phyloP scores from a whole-genome alignment of 2,113 vertebrate species.

The Myrmophylax atrothorax region DNA sequence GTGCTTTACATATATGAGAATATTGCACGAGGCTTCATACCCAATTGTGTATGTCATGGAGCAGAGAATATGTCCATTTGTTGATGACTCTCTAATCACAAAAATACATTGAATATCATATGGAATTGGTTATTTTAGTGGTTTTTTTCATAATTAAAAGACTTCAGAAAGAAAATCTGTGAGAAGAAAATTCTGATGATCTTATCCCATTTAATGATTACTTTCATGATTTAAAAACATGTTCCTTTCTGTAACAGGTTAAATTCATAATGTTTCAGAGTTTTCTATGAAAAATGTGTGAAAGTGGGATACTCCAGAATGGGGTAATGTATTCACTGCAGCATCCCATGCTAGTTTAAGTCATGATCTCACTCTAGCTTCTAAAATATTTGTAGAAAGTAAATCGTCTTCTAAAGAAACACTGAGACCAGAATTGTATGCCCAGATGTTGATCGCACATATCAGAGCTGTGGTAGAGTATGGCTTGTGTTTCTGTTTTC shows the following conservation, averaged over 20 bases:
- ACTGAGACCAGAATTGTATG: not conserved
- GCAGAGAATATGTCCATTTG: not conserved
- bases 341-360: conserved; percentile 14
- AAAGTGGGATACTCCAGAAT: conserved; percentile 51
- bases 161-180: not conserved
- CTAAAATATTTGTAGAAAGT: not conserved
- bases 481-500: not conserved
- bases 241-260: conserved; percentile 52
- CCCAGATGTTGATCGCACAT: not conserved
- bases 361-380: not conserved
- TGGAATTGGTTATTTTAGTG: not conserved
- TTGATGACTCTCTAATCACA: not conserved
- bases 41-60: not conserved
- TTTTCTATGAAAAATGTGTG: conserved; percentile 57
- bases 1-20: not conserved
- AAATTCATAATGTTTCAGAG: conserved; percentile 51
- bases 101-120: not conserved
- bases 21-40: not conserved
- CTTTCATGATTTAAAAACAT: conserved; percentile 23
- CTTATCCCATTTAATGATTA: not conserved
- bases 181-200: not conserved
- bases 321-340: conserved; percentile 51
- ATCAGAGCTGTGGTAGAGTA: not conserved
- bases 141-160: not conserved
- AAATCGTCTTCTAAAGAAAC: not conserved